Conservation (phyloP, 2,113 vertebrate species). For the Microtus richardsoni region DNA sequence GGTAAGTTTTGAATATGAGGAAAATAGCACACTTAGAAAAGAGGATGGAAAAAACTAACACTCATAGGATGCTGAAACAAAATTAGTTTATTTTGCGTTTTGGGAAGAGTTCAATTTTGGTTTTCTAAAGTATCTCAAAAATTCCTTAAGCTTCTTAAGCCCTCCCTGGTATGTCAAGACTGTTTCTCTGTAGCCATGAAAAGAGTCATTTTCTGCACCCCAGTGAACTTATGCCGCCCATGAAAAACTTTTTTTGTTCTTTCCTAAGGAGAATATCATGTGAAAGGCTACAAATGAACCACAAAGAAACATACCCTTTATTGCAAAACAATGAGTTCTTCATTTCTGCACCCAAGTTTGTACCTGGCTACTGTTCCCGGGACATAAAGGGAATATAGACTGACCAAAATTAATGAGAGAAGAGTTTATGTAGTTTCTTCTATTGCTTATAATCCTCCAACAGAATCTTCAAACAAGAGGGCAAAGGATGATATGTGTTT, state of each 20-base stretch:
- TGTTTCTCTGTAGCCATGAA: neutral
- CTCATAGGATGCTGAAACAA: neutral
- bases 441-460: neutral
- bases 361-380: neutral
- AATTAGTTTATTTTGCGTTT: constrained; percentile 60
- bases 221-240: neutral
- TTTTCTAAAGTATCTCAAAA: constrained; percentile 34
- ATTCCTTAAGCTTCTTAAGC: neutral
- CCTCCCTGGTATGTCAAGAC: neutral
- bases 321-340: neutral
- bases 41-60: neutral
- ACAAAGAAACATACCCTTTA: neutral
- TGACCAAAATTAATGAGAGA: neutral
- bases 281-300: neutral
- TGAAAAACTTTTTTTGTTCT: neutral
- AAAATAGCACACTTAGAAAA: neutral
- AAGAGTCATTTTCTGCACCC: neutral
- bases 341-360: neutral
- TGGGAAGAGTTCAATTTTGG: neutral
- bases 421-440: neutral
- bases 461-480: neutral
- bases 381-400: neutral
- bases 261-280: neutral
- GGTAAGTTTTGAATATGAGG: neutral
- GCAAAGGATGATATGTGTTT: neutral